Conservation (phyloP, 2,797 vertebrate genomes). For the Potorous gilbertii region DNA sequence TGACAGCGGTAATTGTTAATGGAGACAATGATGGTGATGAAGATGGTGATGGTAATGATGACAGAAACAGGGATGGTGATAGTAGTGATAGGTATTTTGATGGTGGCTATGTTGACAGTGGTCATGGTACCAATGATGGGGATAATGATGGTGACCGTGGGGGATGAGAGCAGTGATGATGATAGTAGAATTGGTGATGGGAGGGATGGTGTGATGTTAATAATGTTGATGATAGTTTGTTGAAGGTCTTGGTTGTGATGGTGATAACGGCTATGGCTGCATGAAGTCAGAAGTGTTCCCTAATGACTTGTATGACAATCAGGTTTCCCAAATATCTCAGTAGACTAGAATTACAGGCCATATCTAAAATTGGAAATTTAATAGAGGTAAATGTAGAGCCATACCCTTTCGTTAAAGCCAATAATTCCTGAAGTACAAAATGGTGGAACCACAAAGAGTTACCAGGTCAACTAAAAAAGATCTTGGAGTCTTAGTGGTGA, state of each 20-base stretch:
- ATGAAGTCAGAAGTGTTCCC: not conserved
- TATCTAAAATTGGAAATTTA: not conserved
- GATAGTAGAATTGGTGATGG: not conserved
- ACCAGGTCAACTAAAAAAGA: not conserved
- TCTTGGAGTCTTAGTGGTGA: not conserved
- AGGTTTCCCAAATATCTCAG: not conserved
- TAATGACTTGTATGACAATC: not conserved
- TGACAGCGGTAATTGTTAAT: not conserved
- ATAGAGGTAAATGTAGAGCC: not conserved
- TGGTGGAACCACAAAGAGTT: not conserved
- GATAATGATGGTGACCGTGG: not conserved
- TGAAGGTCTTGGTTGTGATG: not conserved
- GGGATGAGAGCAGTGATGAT: not conserved
- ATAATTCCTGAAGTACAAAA: not conserved
- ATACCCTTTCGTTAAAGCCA: not conserved
- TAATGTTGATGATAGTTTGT: not conserved
- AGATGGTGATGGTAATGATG: not conserved
- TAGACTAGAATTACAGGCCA: not conserved
- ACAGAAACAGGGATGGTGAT: not conserved
- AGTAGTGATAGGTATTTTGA: not conserved
- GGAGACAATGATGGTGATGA: not conserved
- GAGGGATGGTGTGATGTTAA: not conserved
- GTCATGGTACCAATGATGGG: not conserved
- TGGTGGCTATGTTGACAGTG: not conserved
- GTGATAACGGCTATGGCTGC: not conserved